Percentiles rank a stretch among this genome's conserved stretches.
These are phyloP conservation scores for Trachymyrmex septentrionalis DNA, from an alignment of 1,140 invertebrate genomes.

Conservation along the genomic window DNA sequence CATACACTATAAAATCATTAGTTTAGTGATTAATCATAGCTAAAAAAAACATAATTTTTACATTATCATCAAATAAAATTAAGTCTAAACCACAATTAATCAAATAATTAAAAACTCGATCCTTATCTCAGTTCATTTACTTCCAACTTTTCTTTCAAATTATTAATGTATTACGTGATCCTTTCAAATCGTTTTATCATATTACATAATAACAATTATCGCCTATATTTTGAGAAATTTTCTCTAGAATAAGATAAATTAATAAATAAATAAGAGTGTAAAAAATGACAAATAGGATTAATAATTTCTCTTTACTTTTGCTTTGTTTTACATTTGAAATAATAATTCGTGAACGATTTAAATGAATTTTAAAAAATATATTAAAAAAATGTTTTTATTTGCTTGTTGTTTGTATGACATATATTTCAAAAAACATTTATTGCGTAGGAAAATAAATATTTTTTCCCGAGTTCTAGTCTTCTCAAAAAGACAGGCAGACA, in stretches of 20 bases:
- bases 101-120: no score
- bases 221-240: not conserved
- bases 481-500: not conserved
- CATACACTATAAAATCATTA: no score
- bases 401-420: not conserved
- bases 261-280: constrained; percentile 20
- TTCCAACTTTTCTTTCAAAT: not conserved
- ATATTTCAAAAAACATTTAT: not conserved
- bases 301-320: not conserved
- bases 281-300: not conserved
- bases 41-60: no score
- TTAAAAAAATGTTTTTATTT: not conserved
- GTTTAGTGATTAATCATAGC: no score
- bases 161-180: not conserved
- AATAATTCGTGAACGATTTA: not conserved
- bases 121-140: not conserved
- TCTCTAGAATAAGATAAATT: not conserved
- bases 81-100: no score
- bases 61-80: no score
- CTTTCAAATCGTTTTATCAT: no score
- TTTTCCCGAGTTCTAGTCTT: not conserved
- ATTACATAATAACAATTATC: not conserved
- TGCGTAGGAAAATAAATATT: not conserved
- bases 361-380: not conserved
- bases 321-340: not conserved